Percentiles rank a stretch among this genome's conserved stretches.
Evolutionary conservation across 2,888 invertebrate genomes (phyloP).

Genomic region (Drosophila neonasuta): DNA sequence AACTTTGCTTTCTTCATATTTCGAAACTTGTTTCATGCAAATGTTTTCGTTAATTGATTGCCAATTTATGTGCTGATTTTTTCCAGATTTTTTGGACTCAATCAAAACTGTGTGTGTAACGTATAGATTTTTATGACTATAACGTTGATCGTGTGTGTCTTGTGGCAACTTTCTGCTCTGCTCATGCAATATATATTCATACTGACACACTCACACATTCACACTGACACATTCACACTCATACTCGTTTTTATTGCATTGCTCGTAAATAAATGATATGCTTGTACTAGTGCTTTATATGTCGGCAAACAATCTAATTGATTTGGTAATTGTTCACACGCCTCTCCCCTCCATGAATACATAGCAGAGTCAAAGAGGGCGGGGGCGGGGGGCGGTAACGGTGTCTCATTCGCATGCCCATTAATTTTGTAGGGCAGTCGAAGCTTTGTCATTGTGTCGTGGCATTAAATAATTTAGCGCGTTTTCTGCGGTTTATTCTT

Average conservation of each 20-base stretch:
- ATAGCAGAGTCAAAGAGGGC: not conserved
- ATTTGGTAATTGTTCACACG: constrained; percentile 56
- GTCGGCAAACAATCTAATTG: constrained; percentile 38
- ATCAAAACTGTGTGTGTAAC: not conserved
- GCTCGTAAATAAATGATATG: constrained; percentile 29
- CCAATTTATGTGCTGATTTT: constrained; percentile 16
- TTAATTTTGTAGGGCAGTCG: constrained; percentile 35
- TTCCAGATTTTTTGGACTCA: not conserved
- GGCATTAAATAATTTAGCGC: constrained; percentile 49
- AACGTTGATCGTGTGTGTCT: not conserved
- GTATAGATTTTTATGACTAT: constrained; percentile 8
- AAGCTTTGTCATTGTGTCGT: constrained; percentile 44
- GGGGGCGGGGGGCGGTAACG: too few species aligned
- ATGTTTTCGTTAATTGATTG: constrained; percentile 1
- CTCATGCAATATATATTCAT: not conserved
- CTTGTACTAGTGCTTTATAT: constrained; percentile 18
- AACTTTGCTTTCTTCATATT: not conserved
- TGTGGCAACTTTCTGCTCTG: not conserved
- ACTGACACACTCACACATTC: not conserved
- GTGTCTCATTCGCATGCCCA: constrained; percentile 14
- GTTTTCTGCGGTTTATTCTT: constrained; percentile 26
- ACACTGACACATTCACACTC: not conserved
- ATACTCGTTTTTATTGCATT: constrained; percentile 4
- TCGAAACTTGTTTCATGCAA: not conserved
- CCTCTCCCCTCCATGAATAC: not conserved